A percentile compares a stretch with the other conserved stretches of the same genome.
These are phyloP conservation scores for Caretta caretta DNA, from an alignment of 2,113 vertebrate species.

Conservation along the genomic window DNA sequence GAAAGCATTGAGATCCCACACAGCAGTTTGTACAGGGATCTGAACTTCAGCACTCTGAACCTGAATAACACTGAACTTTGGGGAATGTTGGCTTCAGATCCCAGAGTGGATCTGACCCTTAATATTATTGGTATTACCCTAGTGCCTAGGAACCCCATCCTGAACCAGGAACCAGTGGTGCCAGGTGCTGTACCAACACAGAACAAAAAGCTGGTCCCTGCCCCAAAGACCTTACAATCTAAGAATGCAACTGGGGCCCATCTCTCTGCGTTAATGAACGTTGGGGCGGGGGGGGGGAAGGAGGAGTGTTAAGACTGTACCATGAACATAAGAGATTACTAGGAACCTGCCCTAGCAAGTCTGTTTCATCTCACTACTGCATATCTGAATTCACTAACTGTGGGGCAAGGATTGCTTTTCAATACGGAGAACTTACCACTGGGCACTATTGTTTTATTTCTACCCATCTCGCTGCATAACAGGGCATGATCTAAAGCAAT, in stretches of 20 bases:
- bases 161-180: rapidly evolving
- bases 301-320: background rate
- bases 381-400: background rate
- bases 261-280: rapidly evolving
- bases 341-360: background rate
- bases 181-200: background rate
- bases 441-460: background rate
- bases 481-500: background rate
- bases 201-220: background rate
- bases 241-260: background rate
- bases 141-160: background rate
- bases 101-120: background rate
- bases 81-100: background rate
- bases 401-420: background rate
- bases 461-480: background rate
- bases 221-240: background rate
- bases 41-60: background rate
- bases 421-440: background rate
- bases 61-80: background rate
- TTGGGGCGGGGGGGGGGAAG: too few relatives aligned
- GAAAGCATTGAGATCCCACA: background rate
- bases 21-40: background rate
- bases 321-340: background rate
- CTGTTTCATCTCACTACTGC: background rate
- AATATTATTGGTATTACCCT: background rate